Base-by-base conservation (phyloP, 2,113 vertebrate species). In the Atherinomorus stipes region DNA sequence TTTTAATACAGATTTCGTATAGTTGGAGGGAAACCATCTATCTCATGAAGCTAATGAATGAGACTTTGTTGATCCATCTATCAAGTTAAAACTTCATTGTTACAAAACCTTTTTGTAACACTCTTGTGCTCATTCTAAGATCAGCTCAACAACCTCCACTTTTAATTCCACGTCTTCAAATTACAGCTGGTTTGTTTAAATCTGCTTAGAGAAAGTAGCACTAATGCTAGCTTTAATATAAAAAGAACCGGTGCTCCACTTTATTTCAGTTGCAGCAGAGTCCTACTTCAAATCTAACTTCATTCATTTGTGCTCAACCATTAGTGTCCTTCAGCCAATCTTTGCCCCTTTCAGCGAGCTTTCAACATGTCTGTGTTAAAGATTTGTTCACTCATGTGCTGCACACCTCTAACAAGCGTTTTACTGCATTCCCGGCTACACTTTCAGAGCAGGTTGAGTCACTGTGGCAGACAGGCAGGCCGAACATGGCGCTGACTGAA, bases 391-490 rank as follows among this genome's bases (percentile, higher is more conserved):
- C 54, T 63, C 42, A 0, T 51, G 59, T 52, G 18, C 0, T 28
- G 40, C 47, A 58, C 18, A 53, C 49, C 52, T 66, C 59, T 1
- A 19, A 59, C 70, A 58, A 18, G 61, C 64, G 47, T 15, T 40
- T 18, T 40, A 42, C 47, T 63, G 60, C 60, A 10, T 38, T 38
- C 53, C 21, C 19, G 11, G 67, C 51, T 70, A 61, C 74, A 61
- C 78, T 79, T 92, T 88, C 87, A 88, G 87, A 91, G 74, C n/a
- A 37, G 77, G 84, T 74, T 47, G 74, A 74, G 78, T 84, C 85
- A 75, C 58, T 15, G 66, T 5, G 31, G 53, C 77, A 57, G 70
- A 34, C 72, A 59, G 73, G 25, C 71, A 56, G 73, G 64, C 51
- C 64, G 63, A 76, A 85, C 69, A 81, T 76, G 76, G 74, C 47